These are phyloP conservation scores for Adelosebastes latens DNA, from an alignment of 2,797 vertebrate species.

Conservation along the genomic window DNA sequence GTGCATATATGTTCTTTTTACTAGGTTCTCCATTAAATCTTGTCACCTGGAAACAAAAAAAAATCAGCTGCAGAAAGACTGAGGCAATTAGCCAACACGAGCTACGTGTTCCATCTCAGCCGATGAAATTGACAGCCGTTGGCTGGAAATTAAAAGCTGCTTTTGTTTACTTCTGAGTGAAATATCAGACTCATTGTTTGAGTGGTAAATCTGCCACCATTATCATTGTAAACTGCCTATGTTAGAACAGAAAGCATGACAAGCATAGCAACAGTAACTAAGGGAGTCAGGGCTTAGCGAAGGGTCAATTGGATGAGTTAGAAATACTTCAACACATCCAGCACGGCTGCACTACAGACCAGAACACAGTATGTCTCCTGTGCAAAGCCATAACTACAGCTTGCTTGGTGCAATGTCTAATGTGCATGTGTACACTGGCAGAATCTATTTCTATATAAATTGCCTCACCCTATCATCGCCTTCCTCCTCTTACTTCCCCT, in stretches of 20 bases:
- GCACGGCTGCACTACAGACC: neutral
- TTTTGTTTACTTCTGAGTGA: neutral
- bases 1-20: neutral
- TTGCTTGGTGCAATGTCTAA: neutral
- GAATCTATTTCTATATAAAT: slow-evolving; percentile 55
- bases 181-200: neutral
- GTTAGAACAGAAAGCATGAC: neutral
- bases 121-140: neutral
- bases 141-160: neutral
- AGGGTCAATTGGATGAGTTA: neutral
- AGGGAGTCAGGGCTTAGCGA: neutral
- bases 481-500: slow-evolving; percentile 48
- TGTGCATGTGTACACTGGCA: slow-evolving; percentile 17
- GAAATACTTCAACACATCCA: neutral
- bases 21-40: neutral
- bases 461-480: slow-evolving; percentile 54
- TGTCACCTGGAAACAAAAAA: neutral
- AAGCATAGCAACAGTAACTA: slow-evolving; percentile 4
- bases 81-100: neutral
- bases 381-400: neutral
- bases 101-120: neutral
- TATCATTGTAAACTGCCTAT: neutral
- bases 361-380: neutral
- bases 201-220: neutral
- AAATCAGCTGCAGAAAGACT: neutral